Percentiles rank a stretch among this genome's conserved stretches.
Conservation (phyloP, 2,888 invertebrate genomes). For the Conops quadrifasciatus region DNA sequence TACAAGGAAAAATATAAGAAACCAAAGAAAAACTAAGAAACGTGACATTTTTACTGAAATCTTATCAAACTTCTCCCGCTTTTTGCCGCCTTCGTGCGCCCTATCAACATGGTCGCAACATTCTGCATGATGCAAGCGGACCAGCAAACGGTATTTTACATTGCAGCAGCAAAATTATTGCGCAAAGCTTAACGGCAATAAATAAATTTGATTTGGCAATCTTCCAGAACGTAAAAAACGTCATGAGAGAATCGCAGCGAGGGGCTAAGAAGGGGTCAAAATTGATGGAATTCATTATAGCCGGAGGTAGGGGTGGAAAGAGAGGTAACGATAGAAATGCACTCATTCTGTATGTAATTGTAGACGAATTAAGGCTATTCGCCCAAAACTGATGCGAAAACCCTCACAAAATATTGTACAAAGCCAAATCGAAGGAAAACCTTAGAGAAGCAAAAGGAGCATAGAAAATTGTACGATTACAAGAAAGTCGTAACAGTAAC, state of each 20-base stretch:
- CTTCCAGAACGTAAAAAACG: constrained; percentile 12
- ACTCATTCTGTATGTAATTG: constrained; percentile 21
- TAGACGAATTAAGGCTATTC: constrained; percentile 34
- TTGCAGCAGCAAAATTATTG: constrained; percentile 54
- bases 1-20: neutral
- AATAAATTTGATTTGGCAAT: constrained; percentile 58
- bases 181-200: constrained; percentile 61
- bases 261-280: neutral
- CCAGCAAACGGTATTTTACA: constrained; percentile 13
- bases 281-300: neutral
- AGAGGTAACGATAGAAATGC: neutral
- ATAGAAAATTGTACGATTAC: neutral
- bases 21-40: neutral
- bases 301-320: neutral
- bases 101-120: neutral
- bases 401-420: neutral
- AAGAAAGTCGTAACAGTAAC: constrained; percentile 34
- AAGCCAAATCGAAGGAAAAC: constrained; percentile 4
- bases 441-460: constrained; percentile 11
- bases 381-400: neutral
- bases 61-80: constrained; percentile 5
- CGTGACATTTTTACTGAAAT: constrained; percentile 7
- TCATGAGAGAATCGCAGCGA: neutral
- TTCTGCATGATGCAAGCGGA: neutral
- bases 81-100: neutral